phyloP scores from a whole-genome alignment of 2,797 vertebrate genomes.

The Chelon auratus region DNA sequence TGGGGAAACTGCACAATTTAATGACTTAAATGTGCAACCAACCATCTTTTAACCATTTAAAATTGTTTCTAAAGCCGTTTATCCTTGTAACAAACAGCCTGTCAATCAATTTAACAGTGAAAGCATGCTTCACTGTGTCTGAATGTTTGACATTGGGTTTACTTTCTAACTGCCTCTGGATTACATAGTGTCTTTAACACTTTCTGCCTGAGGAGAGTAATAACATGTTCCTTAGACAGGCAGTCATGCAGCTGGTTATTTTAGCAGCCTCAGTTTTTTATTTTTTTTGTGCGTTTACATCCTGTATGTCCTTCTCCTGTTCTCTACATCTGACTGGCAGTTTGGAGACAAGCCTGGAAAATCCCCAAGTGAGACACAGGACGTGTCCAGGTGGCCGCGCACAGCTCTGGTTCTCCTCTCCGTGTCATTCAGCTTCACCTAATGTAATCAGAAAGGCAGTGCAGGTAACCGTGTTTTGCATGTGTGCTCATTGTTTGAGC shows the following conservation, averaged over 20 bases:
- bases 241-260: constrained; percentile 22
- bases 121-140: neutral
- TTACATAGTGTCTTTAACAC: neutral
- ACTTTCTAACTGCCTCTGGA: neutral
- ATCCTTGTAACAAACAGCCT: neutral
- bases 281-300: constrained; percentile 31
- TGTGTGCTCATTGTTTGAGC: constrained; percentile 2
- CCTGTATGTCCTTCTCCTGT: constrained; percentile 20
- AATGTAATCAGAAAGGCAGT: constrained; percentile 47
- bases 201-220: constrained; percentile 5
- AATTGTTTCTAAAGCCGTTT: neutral
- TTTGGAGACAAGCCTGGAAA: constrained; percentile 60
- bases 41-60: neutral
- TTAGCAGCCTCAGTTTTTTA: neutral
- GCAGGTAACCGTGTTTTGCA: constrained; percentile 23
- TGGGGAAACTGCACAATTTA: neutral
- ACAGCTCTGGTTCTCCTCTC: constrained; percentile 50
- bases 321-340: constrained; percentile 49
- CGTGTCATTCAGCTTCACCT: constrained; percentile 30
- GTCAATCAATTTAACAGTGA: neutral
- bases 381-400: constrained; percentile 54
- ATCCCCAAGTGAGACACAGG: constrained; percentile 43
- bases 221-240: neutral
- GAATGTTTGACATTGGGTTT: neutral
- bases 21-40: neutral